These are phyloP conservation scores for Zaprionus taronus DNA, from an alignment of 1,140 invertebrate genomes.

Conservation along the genomic window DNA sequence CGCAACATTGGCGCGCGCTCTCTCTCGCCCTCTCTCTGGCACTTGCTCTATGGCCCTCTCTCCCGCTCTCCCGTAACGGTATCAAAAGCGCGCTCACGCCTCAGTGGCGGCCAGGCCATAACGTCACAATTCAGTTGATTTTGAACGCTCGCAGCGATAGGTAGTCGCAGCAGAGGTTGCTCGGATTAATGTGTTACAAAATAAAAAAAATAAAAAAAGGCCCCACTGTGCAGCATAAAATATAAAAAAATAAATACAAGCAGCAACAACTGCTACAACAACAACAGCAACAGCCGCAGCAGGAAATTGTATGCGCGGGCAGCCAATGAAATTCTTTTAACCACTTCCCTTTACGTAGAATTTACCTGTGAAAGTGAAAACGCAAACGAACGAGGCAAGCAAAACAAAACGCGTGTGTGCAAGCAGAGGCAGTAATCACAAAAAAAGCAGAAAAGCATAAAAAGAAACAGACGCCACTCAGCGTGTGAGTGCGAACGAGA, in stretches of 20 bases:
- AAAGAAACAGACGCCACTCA: conserved; percentile 28
- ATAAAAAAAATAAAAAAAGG: conserved; percentile 17
- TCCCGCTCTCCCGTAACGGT: conserved; percentile 55
- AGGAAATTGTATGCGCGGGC: conserved; percentile 18
- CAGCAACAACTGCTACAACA: conserved; percentile 7
- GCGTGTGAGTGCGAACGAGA: conserved; percentile 11
- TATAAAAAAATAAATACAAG: not conserved
- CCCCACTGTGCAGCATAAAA: conserved; percentile 23
- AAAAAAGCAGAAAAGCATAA: conserved; percentile 19
- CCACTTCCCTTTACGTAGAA: conserved; percentile 56
- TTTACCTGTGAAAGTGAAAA: conserved; percentile 80
- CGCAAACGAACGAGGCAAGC: conserved; percentile 73
- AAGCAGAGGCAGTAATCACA: conserved; percentile 30
- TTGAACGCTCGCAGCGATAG: conserved; percentile 52
- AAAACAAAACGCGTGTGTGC: conserved; percentile 75
- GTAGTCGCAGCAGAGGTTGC: conserved; percentile 40
- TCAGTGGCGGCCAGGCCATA: conserved; percentile 24
- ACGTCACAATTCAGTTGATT: conserved; percentile 57
- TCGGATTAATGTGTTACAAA: conserved; percentile 34
- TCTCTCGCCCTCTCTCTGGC: conserved; percentile 15
- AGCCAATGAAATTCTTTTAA: conserved; percentile 48
- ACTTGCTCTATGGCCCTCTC: conserved; percentile 21
- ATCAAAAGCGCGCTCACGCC: conserved; percentile 54
- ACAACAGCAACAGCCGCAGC: conserved; percentile 6
- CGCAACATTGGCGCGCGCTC: conserved; percentile 47